Evolutionary conservation across 2,888 invertebrate genomes (phyloP).

Genomic region (Drosophila austrosaltans): DNA sequence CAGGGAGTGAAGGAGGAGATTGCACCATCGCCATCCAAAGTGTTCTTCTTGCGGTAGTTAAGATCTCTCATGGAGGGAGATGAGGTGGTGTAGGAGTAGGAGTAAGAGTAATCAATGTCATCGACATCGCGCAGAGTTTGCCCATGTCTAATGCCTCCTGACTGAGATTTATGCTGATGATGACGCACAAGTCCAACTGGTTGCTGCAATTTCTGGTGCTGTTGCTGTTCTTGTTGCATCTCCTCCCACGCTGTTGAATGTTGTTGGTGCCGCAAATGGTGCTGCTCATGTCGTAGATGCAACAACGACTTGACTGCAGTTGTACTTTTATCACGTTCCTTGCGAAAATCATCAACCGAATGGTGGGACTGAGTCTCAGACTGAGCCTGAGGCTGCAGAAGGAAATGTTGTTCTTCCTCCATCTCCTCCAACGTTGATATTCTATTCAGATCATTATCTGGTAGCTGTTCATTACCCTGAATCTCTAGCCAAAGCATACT

Average conservation of each 20-base stretch:
- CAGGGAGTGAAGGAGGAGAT: conserved; percentile 15
- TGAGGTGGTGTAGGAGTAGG: conserved; percentile 11
- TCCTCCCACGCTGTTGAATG: conserved; percentile 60
- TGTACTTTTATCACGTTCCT: conserved; percentile 59
- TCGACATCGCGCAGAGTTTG: conserved; percentile 12
- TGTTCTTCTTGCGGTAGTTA: conserved; percentile 22
- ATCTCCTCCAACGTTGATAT: conserved; percentile 49
- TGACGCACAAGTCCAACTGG: conserved; percentile 32
- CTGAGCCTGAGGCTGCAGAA: neutral
- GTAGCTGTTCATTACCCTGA: conserved; percentile 59
- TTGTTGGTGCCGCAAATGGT: conserved; percentile 56
- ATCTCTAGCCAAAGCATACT: conserved; percentile 24
- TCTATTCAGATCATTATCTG: conserved; percentile 34
- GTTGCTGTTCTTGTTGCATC: conserved; percentile 21
- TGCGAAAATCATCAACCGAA: conserved; percentile 47
- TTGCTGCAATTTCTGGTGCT: conserved; percentile 21
- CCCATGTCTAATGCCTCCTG: conserved; percentile 37
- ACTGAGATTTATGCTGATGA: conserved; percentile 70
- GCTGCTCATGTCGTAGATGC: conserved; percentile 42
- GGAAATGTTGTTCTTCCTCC: conserved; percentile 23
- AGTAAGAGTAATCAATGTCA: conserved; percentile 32
- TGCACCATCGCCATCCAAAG: conserved; percentile 25
- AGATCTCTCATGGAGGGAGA: neutral
- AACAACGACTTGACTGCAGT: conserved; percentile 32
- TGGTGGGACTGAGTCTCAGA: neutral